Conservation (phyloP, 2,797 vertebrate species). For the Xiphophorus birchmanni region DNA sequence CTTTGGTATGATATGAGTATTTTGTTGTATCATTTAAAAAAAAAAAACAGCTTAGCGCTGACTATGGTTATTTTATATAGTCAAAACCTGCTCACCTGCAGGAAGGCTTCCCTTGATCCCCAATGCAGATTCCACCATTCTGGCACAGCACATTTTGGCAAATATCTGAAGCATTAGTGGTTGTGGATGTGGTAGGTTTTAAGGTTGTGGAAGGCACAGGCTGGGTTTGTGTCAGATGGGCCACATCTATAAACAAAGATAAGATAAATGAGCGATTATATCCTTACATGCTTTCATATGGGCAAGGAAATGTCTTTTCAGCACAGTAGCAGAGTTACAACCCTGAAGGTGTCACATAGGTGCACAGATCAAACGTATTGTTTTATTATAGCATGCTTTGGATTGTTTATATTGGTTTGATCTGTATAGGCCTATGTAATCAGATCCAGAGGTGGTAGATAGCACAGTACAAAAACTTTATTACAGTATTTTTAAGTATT, state of each 20-base stretch:
- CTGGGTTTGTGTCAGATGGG: slow-evolving; percentile 76
- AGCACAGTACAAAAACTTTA: neutral
- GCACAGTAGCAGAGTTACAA: neutral
- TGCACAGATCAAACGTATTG: neutral
- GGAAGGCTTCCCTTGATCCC: slow-evolving; percentile 24
- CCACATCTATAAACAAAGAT: slow-evolving; percentile 79
- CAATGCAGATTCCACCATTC: slow-evolving; percentile 83
- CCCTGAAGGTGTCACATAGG: neutral
- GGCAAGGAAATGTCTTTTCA: neutral
- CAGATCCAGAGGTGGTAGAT: neutral
- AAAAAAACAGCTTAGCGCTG: too few relatives aligned
- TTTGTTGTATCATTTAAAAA: too few relatives aligned
- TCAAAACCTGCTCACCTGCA: slow-evolving; percentile 83
- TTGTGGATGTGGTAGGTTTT: slow-evolving; percentile 4
- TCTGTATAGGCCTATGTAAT: neutral
- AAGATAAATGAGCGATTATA: neutral
- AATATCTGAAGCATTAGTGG: fast-evolving
- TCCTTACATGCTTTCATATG: neutral
- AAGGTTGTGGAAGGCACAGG: slow-evolving; percentile 46
- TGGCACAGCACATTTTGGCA: slow-evolving; percentile 78
- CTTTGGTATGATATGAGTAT: too few relatives aligned
- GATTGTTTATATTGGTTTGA: neutral
- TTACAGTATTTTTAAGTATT: neutral
- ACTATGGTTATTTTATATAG: too few relatives aligned
- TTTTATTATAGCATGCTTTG: neutral